A percentile compares a stretch with the other conserved stretches of the same genome.
phyloP scores from a whole-genome alignment of 2,888 invertebrate species.

The Zele albiditarsus region DNA sequence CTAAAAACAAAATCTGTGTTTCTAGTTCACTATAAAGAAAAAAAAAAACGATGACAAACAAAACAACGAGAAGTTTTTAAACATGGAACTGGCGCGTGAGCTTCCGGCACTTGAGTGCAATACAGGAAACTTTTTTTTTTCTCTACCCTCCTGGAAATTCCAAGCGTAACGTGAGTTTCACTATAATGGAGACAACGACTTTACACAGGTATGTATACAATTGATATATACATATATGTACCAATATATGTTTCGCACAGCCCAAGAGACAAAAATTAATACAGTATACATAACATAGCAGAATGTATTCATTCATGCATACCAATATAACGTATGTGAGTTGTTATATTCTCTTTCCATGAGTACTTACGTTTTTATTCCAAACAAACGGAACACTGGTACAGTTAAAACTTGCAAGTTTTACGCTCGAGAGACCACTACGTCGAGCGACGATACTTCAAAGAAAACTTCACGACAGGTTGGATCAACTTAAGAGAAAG shows the following conservation, averaged over 20 bases:
- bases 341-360: not conserved
- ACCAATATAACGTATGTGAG: not conserved
- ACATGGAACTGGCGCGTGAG: not conserved
- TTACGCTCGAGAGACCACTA: not conserved
- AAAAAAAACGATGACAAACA: not conserved
- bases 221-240: not conserved
- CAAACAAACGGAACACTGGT: not conserved
- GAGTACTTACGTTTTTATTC: not conserved
- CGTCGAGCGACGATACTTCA: not conserved
- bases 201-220: not conserved
- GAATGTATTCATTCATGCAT: slow-evolving; percentile 4
- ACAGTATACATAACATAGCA: not conserved
- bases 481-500: not conserved
- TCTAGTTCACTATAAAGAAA: no score
- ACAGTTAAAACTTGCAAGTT: not conserved
- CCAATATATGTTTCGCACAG: not conserved
- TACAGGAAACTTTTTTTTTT: not conserved
- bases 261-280: not conserved
- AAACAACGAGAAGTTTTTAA: not conserved
- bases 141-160: not conserved
- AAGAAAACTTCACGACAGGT: slow-evolving; percentile 6
- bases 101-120: not conserved
- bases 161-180: not conserved
- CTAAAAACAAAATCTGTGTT: no score
- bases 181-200: not conserved